Percentiles rank a stretch among this genome's conserved stretches.
phyloP scores from a whole-genome alignment of 2,797 vertebrate species.

The Erithacus rubecula region DNA sequence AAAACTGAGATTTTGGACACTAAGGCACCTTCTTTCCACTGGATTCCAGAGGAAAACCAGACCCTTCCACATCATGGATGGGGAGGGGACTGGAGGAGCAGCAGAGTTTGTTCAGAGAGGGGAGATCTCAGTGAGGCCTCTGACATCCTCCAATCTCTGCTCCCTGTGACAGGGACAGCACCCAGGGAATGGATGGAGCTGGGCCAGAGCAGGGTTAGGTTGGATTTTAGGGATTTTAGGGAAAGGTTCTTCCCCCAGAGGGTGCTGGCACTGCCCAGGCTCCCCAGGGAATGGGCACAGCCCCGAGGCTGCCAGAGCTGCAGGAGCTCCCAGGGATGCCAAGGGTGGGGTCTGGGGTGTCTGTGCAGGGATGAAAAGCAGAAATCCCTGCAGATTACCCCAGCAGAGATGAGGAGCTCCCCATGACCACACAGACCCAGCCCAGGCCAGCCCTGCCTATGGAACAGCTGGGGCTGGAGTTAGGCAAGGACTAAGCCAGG shows the following conservation, averaged over 20 bases:
- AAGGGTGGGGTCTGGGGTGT: neutral
- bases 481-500: neutral
- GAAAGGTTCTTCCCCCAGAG: neutral
- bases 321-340: neutral
- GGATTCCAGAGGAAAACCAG: too few relatives aligned
- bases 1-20: too few relatives aligned
- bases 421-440: neutral
- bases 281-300: neutral
- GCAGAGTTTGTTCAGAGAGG: too few relatives aligned
- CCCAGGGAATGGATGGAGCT: neutral
- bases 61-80: too few relatives aligned
- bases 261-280: neutral
- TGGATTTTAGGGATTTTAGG: rapidly evolving
- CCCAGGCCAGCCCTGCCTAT: neutral
- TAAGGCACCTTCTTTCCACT: too few relatives aligned
- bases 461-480: neutral
- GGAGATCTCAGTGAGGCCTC: neutral
- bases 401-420: neutral
- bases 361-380: neutral
- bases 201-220: rapidly evolving
- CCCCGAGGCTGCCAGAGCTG: neutral
- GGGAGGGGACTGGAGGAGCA: too few relatives aligned
- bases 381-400: neutral
- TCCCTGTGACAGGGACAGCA: neutral
- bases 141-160: neutral